Percentiles rank a stretch among this genome's conserved stretches.
phyloP scores from a whole-genome alignment of 2,113 vertebrate species.

The Gallinago jamesoni region DNA sequence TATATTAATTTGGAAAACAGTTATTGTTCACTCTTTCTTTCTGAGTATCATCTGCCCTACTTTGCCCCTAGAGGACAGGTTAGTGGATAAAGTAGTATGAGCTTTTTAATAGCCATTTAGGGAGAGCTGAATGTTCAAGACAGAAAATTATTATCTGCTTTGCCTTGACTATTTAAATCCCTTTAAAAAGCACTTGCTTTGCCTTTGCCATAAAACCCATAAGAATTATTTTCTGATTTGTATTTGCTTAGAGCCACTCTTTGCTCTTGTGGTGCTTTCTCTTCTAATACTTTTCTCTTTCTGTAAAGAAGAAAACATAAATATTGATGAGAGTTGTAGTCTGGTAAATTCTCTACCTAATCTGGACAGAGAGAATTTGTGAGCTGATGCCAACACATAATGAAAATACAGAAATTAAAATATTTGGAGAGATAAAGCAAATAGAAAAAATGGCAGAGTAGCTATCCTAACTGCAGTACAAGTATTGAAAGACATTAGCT shows the following conservation, averaged over 20 bases:
- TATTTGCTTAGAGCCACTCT: background rate
- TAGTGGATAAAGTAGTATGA: background rate
- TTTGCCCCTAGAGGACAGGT: background rate
- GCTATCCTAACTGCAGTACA: background rate
- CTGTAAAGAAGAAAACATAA: background rate
- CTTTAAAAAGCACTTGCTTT: background rate
- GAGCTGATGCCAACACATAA: background rate
- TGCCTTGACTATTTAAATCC: background rate
- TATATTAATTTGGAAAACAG: background rate
- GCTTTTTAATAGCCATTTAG: background rate
- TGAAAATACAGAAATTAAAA: background rate
- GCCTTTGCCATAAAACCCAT: background rate
- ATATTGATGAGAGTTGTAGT: background rate
- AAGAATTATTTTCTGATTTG: background rate
- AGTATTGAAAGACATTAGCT: background rate
- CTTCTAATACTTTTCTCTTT: background rate
- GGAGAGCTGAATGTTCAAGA: background rate
- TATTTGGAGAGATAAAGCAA: background rate
- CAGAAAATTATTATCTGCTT: conserved; percentile 1
- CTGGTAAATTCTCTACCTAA: background rate
- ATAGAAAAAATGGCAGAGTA: background rate
- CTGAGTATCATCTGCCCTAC: background rate
- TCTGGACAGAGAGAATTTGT: background rate
- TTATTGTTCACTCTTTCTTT: background rate
- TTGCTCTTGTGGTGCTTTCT: background rate